Conservation (phyloP, 2,888 invertebrate species). For the Gymnoscelis rufifasciata region DNA sequence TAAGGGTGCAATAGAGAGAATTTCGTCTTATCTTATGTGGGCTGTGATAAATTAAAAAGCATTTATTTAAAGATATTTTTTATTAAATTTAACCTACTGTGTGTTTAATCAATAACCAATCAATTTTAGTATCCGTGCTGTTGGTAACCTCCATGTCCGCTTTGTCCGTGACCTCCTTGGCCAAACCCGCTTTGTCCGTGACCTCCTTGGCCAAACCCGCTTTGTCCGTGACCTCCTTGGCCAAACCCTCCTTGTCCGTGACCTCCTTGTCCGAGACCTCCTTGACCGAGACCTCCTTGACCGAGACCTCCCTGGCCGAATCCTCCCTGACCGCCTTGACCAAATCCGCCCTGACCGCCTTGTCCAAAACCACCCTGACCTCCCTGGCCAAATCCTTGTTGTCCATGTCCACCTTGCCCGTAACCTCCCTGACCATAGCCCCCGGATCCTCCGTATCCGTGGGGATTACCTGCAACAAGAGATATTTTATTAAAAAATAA, state of each 20-base stretch:
- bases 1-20: too few relatives aligned
- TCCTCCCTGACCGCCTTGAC: conserved; percentile 12
- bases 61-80: too few relatives aligned
- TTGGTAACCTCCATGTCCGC: conserved; percentile 5
- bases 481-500: too few relatives aligned
- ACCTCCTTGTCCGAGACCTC: conserved; percentile 9
- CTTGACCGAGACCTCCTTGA: conserved; percentile 7
- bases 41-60: too few relatives aligned
- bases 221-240: conserved; percentile 7
- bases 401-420: background rate
- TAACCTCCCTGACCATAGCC: background rate
- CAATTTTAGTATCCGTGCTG: too few relatives aligned
- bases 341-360: conserved; percentile 8
- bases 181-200: conserved; percentile 13
- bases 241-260: conserved; percentile 8
- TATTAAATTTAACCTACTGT: too few relatives aligned
- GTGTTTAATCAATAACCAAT: too few relatives aligned
- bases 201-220: conserved; percentile 22
- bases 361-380: conserved; percentile 7
- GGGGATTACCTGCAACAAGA: conserved; percentile 9
- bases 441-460: conserved; percentile 10
- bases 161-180: conserved; percentile 14
- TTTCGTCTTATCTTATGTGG: too few relatives aligned
- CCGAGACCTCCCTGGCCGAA: conserved; percentile 18
- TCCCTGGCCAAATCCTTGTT: conserved; percentile 2